A percentile compares a stretch with the other conserved stretches of the same genome.
Evolutionary conservation across 2,113 vertebrate species (phyloP).

Genomic region (Rhodinocichla rosea): DNA sequence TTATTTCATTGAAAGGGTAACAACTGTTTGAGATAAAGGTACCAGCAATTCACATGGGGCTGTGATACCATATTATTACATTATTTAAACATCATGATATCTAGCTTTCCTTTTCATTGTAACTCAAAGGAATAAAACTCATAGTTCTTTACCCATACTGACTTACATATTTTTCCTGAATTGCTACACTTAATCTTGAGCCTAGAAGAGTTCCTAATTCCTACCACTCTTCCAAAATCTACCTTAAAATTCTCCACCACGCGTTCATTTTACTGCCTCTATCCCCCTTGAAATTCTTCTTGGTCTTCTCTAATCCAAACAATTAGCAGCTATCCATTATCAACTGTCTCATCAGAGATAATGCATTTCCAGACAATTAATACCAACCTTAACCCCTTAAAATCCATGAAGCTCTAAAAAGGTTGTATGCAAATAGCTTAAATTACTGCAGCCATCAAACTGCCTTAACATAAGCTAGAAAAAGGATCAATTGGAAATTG

Average conservation of each 20-base stretch:
- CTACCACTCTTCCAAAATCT: not conserved
- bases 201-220: not conserved
- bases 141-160: not conserved
- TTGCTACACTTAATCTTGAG: not conserved
- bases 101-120: not conserved
- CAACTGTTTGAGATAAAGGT: not conserved
- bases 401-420: not conserved
- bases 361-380: not conserved
- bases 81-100: not conserved
- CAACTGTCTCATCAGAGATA: not conserved
- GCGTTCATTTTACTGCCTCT: not conserved
- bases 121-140: not conserved
- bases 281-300: not conserved
- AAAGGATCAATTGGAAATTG: not conserved
- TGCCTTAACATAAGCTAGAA: not conserved
- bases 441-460: not conserved
- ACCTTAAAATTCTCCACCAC: not conserved
- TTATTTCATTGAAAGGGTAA: not conserved
- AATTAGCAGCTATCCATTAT: not conserved
- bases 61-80: not conserved
- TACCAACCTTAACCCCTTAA: not conserved
- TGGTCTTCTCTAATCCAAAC: not conserved
- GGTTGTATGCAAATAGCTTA: not conserved
- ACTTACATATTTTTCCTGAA: not conserved
- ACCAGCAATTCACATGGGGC: not conserved